phyloP scores from a whole-genome alignment of 2,888 invertebrate genomes.

The Rugalucina vietnamica region DNA sequence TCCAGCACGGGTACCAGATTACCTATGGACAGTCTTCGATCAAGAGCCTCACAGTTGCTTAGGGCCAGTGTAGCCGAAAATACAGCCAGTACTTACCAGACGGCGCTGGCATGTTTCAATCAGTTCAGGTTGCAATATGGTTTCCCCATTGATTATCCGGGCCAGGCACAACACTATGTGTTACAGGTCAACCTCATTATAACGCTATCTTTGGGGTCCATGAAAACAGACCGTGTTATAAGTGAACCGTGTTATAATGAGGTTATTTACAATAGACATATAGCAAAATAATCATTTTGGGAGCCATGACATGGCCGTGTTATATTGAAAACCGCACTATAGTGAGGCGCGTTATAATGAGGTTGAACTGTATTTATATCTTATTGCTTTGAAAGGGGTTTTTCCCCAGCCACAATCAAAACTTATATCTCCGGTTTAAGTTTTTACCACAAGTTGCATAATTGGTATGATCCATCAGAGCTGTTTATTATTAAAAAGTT shows the following conservation, averaged over 20 bases:
- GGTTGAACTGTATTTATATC: too few species aligned
- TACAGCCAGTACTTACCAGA: not conserved
- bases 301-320: too few species aligned
- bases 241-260: too few species aligned
- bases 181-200: too few species aligned
- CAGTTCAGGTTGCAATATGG: not conserved
- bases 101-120: not conserved
- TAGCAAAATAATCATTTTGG: too few species aligned
- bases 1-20: not conserved
- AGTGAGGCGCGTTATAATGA: too few species aligned
- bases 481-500: conserved; percentile 9
- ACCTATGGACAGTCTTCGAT: conserved; percentile 6
- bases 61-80: not conserved
- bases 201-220: too few species aligned
- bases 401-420: not conserved
- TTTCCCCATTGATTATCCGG: not conserved
- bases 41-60: not conserved
- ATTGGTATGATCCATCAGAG: not conserved
- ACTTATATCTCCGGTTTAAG: conserved; percentile 16
- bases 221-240: too few species aligned
- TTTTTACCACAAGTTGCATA: conserved; percentile 13
- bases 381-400: conserved; percentile 11
- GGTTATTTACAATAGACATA: too few species aligned
- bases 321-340: too few species aligned
- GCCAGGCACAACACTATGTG: too few species aligned